Evolutionary conservation across 2,797 vertebrate genomes (phyloP).

Genomic region (Loriculus beryllinus): DNA sequence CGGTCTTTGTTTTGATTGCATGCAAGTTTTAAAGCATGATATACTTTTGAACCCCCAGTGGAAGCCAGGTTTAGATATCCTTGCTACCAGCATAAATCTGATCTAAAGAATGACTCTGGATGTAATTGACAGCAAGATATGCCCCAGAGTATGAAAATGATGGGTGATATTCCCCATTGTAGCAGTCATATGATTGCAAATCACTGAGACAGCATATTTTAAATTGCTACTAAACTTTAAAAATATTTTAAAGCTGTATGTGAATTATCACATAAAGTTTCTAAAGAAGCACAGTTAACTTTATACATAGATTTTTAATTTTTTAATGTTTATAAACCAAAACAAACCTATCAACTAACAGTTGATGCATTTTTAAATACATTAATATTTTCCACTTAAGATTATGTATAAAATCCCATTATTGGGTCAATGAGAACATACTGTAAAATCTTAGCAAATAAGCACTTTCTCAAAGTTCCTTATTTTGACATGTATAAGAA

Average conservation of each 20-base stretch:
- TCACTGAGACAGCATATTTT: background rate
- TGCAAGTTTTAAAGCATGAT: background rate
- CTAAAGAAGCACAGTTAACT: conserved; percentile 75
- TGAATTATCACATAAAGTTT: conserved; percentile 59
- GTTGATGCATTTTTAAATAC: conserved; percentile 65
- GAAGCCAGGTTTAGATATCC: background rate
- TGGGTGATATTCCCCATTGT: background rate
- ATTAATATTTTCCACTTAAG: conserved; percentile 66
- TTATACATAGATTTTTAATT: conserved; percentile 71
- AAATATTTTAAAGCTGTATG: conserved; percentile 47
- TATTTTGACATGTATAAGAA: background rate
- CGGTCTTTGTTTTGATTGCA: conserved; percentile 12
- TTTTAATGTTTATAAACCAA: conserved; percentile 72
- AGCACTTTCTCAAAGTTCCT: background rate
- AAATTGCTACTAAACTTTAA: conserved; percentile 39
- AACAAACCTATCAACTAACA: conserved; percentile 26
- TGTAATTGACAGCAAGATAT: background rate
- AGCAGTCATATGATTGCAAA: conserved; percentile 7
- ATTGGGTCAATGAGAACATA: background rate
- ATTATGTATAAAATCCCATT: background rate
- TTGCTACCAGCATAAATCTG: conserved; percentile 39
- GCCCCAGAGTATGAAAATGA: background rate
- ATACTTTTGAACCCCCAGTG: background rate
- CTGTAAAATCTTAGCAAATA: background rate
- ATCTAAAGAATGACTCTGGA: background rate